These are phyloP conservation scores for Drosophila mauritiana DNA, from an alignment of 1,140 invertebrate genomes.

Conservation along the genomic window DNA sequence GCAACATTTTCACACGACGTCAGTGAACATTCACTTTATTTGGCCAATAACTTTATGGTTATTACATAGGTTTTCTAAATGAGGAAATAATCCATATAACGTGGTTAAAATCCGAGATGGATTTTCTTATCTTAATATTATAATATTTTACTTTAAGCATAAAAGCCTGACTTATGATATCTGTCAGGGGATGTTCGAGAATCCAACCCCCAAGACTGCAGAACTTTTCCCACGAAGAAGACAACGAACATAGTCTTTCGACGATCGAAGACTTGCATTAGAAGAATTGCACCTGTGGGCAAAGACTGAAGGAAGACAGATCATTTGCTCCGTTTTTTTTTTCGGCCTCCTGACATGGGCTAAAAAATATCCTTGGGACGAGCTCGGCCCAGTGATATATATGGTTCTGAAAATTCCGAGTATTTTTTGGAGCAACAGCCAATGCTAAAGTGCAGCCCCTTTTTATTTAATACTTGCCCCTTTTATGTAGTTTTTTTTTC, in stretches of 20 bases:
- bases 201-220: not conserved
- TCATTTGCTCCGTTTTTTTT: constrained; percentile 29
- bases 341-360: constrained; percentile 17
- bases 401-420: constrained; percentile 60
- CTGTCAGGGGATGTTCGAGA: not conserved
- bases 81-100: too few relatives aligned
- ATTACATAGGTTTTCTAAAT: too few relatives aligned
- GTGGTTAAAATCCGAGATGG: too few relatives aligned
- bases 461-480: constrained; percentile 47
- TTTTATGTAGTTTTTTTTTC: not conserved
- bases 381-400: constrained; percentile 43
- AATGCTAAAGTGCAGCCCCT: constrained; percentile 49
- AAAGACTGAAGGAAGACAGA: constrained; percentile 3
- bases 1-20: constrained; percentile 20
- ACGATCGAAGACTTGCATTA: constrained; percentile 8
- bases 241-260: not conserved
- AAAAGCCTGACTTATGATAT: not conserved
- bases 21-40: not conserved
- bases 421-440: constrained; percentile 57
- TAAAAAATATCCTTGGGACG: constrained; percentile 33
- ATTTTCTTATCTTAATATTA: too few relatives aligned
- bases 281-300: constrained; percentile 46
- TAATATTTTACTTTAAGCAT: not conserved
- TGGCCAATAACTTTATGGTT: not conserved
- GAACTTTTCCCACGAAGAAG: constrained; percentile 14